Conservation (phyloP, 2,797 vertebrate genomes). For the Cossypha heuglini region DNA sequence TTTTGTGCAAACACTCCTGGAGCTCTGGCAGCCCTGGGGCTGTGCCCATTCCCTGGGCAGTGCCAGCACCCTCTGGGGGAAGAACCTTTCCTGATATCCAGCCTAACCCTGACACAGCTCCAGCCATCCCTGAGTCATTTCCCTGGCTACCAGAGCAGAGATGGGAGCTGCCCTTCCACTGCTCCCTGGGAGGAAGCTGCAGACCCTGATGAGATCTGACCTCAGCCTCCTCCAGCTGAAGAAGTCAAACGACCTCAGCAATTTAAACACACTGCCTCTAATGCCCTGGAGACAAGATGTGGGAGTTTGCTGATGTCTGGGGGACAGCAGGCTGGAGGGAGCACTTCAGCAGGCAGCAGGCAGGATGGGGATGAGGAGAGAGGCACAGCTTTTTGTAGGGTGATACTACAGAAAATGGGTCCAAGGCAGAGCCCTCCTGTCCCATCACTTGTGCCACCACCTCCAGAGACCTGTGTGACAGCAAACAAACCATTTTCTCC, state of each 20-base stretch:
- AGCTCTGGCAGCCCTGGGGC: not conserved
- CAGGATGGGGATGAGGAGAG: not conserved
- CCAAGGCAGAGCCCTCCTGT: not conserved
- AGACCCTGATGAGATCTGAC: not conserved
- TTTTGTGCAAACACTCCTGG: fast-evolving
- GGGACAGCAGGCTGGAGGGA: not conserved
- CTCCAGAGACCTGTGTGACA: not conserved
- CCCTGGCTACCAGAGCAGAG: not conserved
- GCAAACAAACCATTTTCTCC: not conserved
- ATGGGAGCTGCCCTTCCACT: not conserved
- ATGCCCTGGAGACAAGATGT: not conserved
- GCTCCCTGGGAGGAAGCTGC: not conserved
- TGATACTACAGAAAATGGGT: not conserved
- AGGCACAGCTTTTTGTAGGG: not conserved
- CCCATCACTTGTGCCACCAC: not conserved
- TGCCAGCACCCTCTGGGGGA: not conserved
- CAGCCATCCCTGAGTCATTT: not conserved
- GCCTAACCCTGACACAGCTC: not conserved
- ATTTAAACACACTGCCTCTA: not conserved
- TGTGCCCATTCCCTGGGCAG: not conserved
- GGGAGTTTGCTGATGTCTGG: not conserved
- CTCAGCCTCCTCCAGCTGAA: not conserved
- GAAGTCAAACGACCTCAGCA: not conserved
- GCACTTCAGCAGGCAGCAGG: not conserved
- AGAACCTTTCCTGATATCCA: not conserved